Base-by-base conservation (phyloP, 1,140 invertebrate species). In the Pseudomyrmex flavicornis region DNA sequence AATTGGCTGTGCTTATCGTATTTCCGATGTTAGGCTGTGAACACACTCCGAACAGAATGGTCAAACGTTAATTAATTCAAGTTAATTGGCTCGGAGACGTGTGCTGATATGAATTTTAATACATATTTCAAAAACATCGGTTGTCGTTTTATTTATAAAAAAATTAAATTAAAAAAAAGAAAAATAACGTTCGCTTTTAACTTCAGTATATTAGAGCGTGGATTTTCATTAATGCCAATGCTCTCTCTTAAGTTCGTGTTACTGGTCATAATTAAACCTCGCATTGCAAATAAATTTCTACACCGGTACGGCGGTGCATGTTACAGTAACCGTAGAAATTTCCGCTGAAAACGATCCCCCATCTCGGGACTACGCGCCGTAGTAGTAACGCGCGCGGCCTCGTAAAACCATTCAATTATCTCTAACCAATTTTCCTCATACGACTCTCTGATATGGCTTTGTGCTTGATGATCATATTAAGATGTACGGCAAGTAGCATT, bases 191-290 rank as follows among this genome's bases (percentile, higher is more conserved):
- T 1, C 2, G 48, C 20, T 35, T 35, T 52, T 22, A 35, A 65
- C 20, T 65, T 63, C 35, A 26, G 4, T 12, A 9, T 44, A 76
- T 65, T 26, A 65, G 17, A 65, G 17, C 13, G 0, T 65, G 26
- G 26, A 65, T 76, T 52, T 56, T 8, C 62, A 7, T 68, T 68
- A 77, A 68, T 68, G 63, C 22, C 50, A 2, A 75, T n/a, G 20
- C 82, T 87, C 61, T 68, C 84, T 79, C 66, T 58, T 65, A 66
- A 69, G 54, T 69, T 69, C 76, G 63, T n/a, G 26, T 79, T 79
- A 70, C 76, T 70, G 44, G 76, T 59, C 70, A 79, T 58, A 79
- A 79, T 79, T 59, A 79, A 79, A 54, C 65, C 52, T 79, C 54
- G 12, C 54, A 35, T 79, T 70, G 15, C 76, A 48, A 70, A 79